A percentile compares a stretch with the other conserved stretches of the same genome.
These are phyloP conservation scores for Macrophya alboannulata DNA, from an alignment of 2,888 invertebrate genomes.

Conservation along the genomic window DNA sequence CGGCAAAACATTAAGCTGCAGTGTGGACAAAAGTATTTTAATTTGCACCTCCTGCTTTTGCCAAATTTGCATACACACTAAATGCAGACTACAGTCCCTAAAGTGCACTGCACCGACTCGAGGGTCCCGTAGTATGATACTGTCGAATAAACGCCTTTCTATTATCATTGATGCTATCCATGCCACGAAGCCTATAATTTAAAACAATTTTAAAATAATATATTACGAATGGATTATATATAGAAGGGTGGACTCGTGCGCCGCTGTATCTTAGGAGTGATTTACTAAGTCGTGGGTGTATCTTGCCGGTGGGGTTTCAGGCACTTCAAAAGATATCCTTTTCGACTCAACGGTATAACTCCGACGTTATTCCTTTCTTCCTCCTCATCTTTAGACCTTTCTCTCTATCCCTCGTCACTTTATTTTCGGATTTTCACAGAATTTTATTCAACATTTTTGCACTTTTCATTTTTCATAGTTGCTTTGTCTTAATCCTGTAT, in stretches of 20 bases:
- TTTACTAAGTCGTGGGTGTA: slow-evolving; percentile 72
- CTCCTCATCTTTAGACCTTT: not conserved
- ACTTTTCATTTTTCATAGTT: not conserved
- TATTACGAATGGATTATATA: slow-evolving; percentile 66
- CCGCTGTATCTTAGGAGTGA: slow-evolving; percentile 65
- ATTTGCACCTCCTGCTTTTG: not conserved
- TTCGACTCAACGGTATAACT: slow-evolving; percentile 29
- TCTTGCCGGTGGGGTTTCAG: slow-evolving; percentile 62
- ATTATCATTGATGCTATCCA: slow-evolving; percentile 60
- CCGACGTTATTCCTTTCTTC: slow-evolving; percentile 8
- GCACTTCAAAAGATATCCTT: slow-evolving; percentile 41
- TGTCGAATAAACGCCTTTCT: slow-evolving; percentile 59
- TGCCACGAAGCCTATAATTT: slow-evolving; percentile 70
- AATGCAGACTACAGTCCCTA: not conserved
- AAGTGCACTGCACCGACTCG: slow-evolving; percentile 26
- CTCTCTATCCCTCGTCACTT: not conserved
- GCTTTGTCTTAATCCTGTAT: not conserved
- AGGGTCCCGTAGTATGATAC: slow-evolving; percentile 41
- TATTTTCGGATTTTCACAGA: not conserved
- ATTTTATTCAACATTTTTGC: not conserved
- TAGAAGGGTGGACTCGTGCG: slow-evolving; percentile 59
- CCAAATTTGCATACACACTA: slow-evolving; percentile 4
- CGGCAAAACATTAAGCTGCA: not conserved
- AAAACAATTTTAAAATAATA: slow-evolving; percentile 73
- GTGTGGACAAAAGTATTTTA: not conserved